Base-by-base conservation (phyloP, 2,888 invertebrate species). In the Nectonema munidae region DNA sequence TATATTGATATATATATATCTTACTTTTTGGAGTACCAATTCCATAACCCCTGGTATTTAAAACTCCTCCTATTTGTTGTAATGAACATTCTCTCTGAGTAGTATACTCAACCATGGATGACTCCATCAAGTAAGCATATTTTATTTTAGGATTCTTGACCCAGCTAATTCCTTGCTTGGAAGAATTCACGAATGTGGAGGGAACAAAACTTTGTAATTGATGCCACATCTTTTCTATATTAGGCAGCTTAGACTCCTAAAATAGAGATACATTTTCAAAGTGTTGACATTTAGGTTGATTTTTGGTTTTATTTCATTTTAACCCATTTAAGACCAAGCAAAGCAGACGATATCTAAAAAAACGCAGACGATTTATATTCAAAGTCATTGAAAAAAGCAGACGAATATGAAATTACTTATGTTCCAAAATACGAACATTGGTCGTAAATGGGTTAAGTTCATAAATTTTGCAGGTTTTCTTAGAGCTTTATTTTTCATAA, bases 161-260 rank as follows among this genome's bases (percentile, higher is more conserved):
- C 42, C 66, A 59, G 16, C 56, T 51, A 2, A 70, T 62, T 1
- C 73, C 75, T 43, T 62, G 63, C 14, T 66, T 64, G 46, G 71
- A 70, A 11, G 59, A 60, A 3, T 46, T 45, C 2, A 53, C 54
- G 52, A 83, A 79, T 0, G 83, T 76, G 0, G 69, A 65, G 0
- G 83, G 79, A 32, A 71, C 64, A 3, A 75, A 50, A 1, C 72
- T 71, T 47, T 68, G 69, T 86, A 86, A 89, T 47, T 73, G 71
- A 0, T 73, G 69, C 75, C 79, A 86, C 79, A 89, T 86, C 28
- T 73, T 64, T 54, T 76, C 71, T 57, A 83, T 86, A 5, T 75
- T 74, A 1, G 74, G 69, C 48, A 79, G 73, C 56, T 79, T 77
- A 1, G 83, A 81, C 49, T 77, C 50, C 58, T 58, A 39, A n/a